phyloP scores from a whole-genome alignment of 1,140 invertebrate species.

The Drosophila equinoxialis region DNA sequence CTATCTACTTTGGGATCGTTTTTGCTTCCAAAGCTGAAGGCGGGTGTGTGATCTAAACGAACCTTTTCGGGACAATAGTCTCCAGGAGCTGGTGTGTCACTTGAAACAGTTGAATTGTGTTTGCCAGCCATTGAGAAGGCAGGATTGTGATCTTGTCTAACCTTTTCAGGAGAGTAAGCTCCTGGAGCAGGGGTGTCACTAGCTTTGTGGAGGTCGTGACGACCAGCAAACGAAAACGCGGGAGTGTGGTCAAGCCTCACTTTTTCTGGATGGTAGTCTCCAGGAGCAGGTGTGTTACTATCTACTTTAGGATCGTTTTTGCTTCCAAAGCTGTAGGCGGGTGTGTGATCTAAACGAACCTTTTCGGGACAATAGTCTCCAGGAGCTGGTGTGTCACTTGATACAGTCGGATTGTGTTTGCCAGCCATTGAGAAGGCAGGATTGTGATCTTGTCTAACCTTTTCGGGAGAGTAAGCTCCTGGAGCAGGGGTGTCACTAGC shows the following conservation, averaged over 20 bases:
- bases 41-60: constrained; percentile 84
- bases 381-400: constrained; percentile 89
- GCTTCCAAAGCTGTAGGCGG: constrained; percentile 83
- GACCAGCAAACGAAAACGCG: constrained; percentile 84
- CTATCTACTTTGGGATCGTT: constrained; percentile 83
- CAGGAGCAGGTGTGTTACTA: constrained; percentile 87
- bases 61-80: constrained; percentile 90
- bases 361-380: constrained; percentile 89
- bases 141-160: constrained; percentile 84
- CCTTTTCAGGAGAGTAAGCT: constrained; percentile 85
- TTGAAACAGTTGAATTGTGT: constrained; percentile 84
- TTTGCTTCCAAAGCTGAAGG: constrained; percentile 85
- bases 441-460: constrained; percentile 84
- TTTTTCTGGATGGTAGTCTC: constrained; percentile 85
- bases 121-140: constrained; percentile 84
- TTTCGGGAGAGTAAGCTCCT: constrained; percentile 85
- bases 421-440: constrained; percentile 84
- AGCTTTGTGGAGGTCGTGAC: constrained; percentile 83
- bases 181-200: constrained; percentile 86
- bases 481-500: constrained; percentile 88
- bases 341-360: constrained; percentile 83
- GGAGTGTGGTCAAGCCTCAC: constrained; percentile 85
- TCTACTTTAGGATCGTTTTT: constrained; percentile 81
- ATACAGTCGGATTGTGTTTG: constrained; percentile 84
- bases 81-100: constrained; percentile 90